phyloP scores from a whole-genome alignment of 2,113 vertebrate genomes.

The Alexandromys fortis region DNA sequence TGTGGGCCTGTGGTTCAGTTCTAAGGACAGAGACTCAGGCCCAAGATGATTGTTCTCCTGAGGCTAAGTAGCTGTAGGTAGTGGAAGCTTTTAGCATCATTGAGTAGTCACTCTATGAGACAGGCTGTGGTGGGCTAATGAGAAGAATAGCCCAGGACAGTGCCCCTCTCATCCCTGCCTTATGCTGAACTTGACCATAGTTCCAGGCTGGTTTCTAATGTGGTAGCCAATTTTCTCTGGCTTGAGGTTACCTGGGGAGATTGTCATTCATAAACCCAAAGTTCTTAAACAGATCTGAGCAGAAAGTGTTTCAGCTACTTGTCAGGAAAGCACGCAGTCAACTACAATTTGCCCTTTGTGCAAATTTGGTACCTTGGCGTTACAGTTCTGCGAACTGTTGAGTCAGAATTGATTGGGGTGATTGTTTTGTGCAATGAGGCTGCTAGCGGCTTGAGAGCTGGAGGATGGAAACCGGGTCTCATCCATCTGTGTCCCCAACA shows the following conservation, averaged over 20 bases:
- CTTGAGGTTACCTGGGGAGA: neutral
- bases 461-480: neutral
- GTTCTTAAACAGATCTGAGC: neutral
- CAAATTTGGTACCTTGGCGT: neutral
- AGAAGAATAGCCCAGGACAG: neutral
- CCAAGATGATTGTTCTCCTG: neutral
- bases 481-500: neutral
- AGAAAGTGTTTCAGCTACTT: neutral
- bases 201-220: neutral
- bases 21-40: neutral
- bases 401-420: neutral
- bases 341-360: neutral
- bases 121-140: neutral
- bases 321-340: neutral
- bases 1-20: neutral
- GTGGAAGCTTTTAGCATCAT: neutral
- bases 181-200: neutral
- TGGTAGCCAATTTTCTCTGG: neutral
- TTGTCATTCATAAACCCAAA: neutral
- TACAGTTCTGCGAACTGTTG: neutral
- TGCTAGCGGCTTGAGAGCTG: neutral
- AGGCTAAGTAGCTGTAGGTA: neutral
- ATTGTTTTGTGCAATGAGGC: neutral
- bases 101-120: neutral
- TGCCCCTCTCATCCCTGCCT: neutral